Base-by-base conservation (phyloP, 30 jellyfish, hydroid and myxozoan species). In the Turritopsis dohrnii region DNA sequence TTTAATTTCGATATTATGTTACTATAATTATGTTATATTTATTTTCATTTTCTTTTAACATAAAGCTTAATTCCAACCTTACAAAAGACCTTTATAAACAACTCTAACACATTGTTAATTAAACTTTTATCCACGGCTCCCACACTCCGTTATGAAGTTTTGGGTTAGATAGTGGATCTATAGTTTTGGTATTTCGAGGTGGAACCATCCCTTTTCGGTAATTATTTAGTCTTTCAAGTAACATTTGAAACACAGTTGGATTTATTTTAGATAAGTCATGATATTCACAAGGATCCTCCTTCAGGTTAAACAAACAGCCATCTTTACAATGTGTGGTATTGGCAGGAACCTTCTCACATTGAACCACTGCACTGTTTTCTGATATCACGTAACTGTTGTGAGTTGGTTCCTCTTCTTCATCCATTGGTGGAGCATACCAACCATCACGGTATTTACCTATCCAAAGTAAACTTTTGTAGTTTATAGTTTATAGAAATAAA, bases 211-310 rank as follows among this genome's bases (percentile, higher is more conserved):
- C 21, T 21, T 28, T 21, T 52, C 79, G n/a, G n/a, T n/a, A n/a
- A n/a, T n/a, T n/a, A n/a, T n/a, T n/a, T n/a, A n/a, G n/a, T n/a
- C 88, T 71, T 1, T 77, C 84, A 25, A n/a, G n/a, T n/a, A n/a
- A n/a, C n/a, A n/a, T n/a, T n/a, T n/a, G n/a, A n/a, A 16, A 29
- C n/a, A n/a, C n/a, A n/a, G n/a, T n/a, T n/a, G n/a, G n/a, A n/a
- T n/a, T 25, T 28, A 81, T 88, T 24, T 87, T 75, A 1, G 97
- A 77, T n/a, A 90, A 65, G 27, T 75, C 83, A 52, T 87, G 93
- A 53, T 84, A 89, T 79, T 90, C 97, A 54, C 97, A 90, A 1
- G 97, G 97, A 74, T 90, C 97, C 8, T 87, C 82, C 27, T 27
- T 80, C 41, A 91, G 66, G 52, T 91, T 81, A 72, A 91, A 91